phyloP scores from a whole-genome alignment of 2,888 invertebrate genomes.

The Zygogramma bicolorata region DNA sequence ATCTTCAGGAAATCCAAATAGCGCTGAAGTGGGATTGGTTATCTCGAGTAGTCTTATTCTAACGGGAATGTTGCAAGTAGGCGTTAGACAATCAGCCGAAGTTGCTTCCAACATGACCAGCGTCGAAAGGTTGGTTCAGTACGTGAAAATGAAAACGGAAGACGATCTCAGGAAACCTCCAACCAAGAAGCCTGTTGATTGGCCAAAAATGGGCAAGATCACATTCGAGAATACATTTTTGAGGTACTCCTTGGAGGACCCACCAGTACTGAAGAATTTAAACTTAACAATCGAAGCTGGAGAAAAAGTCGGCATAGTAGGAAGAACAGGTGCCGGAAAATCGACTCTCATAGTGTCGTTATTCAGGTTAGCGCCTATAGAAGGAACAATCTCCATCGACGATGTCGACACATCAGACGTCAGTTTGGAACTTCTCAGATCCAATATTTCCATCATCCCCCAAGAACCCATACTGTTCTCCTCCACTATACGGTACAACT shows the following conservation, averaged over 20 bases:
- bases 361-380: slow-evolving; percentile 80
- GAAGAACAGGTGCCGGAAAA: slow-evolving; percentile 91
- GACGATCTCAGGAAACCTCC: slow-evolving; percentile 46
- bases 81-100: slow-evolving; percentile 84
- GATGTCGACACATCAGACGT: slow-evolving; percentile 76
- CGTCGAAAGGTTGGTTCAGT: slow-evolving; percentile 82
- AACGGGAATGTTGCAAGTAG: slow-evolving; percentile 82
- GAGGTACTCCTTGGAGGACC: slow-evolving; percentile 72
- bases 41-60: slow-evolving; percentile 44
- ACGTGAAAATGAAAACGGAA: slow-evolving; percentile 80
- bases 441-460: slow-evolving; percentile 89
- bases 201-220: slow-evolving; percentile 74
- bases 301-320: slow-evolving; percentile 85
- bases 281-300: slow-evolving; percentile 73
- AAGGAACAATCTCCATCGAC: slow-evolving; percentile 83
- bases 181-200: slow-evolving; percentile 67
- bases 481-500: slow-evolving; percentile 82
- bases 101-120: slow-evolving; percentile 81
- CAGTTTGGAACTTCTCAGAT: slow-evolving; percentile 82
- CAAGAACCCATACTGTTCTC: slow-evolving; percentile 85
- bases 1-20: slow-evolving; percentile 37
- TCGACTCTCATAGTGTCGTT: slow-evolving; percentile 84
- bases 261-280: slow-evolving; percentile 77
- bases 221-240: slow-evolving; percentile 73
- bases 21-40: slow-evolving; percentile 57